Evolutionary conservation across 2,888 invertebrate species (phyloP).

Genomic region (Coleophora deauratella): DNA sequence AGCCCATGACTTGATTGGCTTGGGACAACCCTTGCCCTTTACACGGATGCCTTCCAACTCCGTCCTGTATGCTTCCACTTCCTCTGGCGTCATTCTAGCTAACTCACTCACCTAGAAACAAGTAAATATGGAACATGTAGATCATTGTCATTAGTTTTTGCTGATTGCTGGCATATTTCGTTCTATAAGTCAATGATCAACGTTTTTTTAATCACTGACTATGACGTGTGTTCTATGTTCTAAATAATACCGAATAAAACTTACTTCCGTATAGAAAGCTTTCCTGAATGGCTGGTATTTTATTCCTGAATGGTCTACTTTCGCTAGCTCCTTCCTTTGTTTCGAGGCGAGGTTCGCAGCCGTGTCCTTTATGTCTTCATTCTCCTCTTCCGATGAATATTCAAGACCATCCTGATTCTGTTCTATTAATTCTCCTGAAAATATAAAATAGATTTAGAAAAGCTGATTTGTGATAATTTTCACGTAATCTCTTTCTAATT

Average conservation of each 20-base stretch:
- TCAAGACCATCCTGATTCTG: slow-evolving; percentile 98
- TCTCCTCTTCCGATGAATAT: slow-evolving; percentile 98
- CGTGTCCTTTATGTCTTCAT: slow-evolving; percentile 93
- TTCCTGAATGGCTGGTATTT: slow-evolving; percentile 93
- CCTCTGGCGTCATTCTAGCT: slow-evolving; percentile 89
- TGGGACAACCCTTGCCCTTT: slow-evolving; percentile 97
- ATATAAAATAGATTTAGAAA: not conserved
- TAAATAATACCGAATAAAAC: slow-evolving; percentile 7
- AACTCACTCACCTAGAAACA: slow-evolving; percentile 92
- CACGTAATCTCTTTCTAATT: too few relatives aligned
- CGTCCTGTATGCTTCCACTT: slow-evolving; percentile 87
- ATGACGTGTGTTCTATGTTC: too few relatives aligned
- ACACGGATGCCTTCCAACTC: slow-evolving; percentile 97
- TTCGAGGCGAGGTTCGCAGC: slow-evolving; percentile 92
- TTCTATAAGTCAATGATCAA: too few relatives aligned
- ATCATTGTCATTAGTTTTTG: too few relatives aligned
- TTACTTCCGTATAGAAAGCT: slow-evolving; percentile 96
- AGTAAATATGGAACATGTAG: not conserved
- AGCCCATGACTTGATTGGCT: slow-evolving; percentile 96
- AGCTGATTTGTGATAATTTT: too few relatives aligned
- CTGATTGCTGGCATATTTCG: too few relatives aligned
- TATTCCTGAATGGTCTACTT: slow-evolving; percentile 92
- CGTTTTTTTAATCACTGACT: too few relatives aligned
- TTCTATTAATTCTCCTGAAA: slow-evolving; percentile 94
- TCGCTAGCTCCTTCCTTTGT: slow-evolving; percentile 92